Evolutionary conservation across 2,888 invertebrate species (phyloP), one percentile per base, ranked within the genome.

Genomic region (Adelognathus sp.): DNA sequence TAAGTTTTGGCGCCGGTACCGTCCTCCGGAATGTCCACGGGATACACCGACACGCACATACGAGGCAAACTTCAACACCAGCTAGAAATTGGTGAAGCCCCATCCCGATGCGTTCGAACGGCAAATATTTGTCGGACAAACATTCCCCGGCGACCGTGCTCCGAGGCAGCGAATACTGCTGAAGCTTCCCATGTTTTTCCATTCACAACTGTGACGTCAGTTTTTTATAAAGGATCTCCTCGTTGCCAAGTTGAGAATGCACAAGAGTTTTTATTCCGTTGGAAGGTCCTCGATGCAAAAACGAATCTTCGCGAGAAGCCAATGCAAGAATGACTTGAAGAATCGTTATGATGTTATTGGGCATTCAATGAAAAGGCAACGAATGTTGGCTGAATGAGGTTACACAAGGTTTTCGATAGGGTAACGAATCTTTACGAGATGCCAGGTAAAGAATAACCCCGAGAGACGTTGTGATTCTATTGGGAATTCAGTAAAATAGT

Each of bases 61-160:
- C 16, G 60, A 31, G 18, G 18, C 36, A 64, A 33, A 33, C 36
- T 66, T 52, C 36, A 46, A 58, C 41, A 46, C 33, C 27, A 21
- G 27, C 24, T 16, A 21, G 1, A 21, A 4, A 16, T 24, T 18
- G 16, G 41, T 79, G n/a, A n/a, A n/a, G 78, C 80, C 76, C 50
- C 79, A 77, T 80, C 77, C 80, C 63, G 74, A 81, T 82, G 83
- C 81, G 78, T 81, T 76, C 80, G 80, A 74, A 76, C 72, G 71
- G 80, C 83, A 84, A 87, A 85, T 83, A 86, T 82, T 85, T 81
- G 80, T 80, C 81, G 82, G 80, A 85, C 82, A 86, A 85, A 86
- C 83, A 78, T 79, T 75, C 67, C 74, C 7, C 39, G 29, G 33
- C 36, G 18, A 9, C 60, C 29, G 44, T 16, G 29, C 33, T 9